These are phyloP conservation scores for Agrypnus murinus DNA, from an alignment of 2,888 invertebrate genomes.

Conservation along the genomic window DNA sequence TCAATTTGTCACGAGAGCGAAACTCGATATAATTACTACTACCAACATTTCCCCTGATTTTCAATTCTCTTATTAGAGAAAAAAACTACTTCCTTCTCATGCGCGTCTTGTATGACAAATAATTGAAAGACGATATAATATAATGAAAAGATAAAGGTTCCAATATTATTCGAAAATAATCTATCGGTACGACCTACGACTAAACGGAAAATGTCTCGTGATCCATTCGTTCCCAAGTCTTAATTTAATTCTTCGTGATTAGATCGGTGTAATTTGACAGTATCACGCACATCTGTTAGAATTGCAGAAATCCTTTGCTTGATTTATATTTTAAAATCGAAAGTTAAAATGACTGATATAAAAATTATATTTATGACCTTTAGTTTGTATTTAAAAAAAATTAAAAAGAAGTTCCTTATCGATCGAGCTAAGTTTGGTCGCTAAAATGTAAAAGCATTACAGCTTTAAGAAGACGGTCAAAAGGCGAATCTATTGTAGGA, in stretches of 20 bases:
- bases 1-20: background rate
- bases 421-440: too few relatives aligned
- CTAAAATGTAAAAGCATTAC: too few relatives aligned
- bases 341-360: too few relatives aligned
- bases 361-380: too few relatives aligned
- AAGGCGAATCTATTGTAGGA: too few relatives aligned
- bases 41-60: too few relatives aligned
- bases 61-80: too few relatives aligned
- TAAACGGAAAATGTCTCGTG: slow-evolving; percentile 40
- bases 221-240: slow-evolving; percentile 31
- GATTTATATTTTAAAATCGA: too few relatives aligned
- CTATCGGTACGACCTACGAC: slow-evolving; percentile 30
- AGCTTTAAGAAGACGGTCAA: too few relatives aligned
- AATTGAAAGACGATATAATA: slow-evolving; percentile 33
- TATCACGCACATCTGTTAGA: slow-evolving; percentile 37
- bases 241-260: slow-evolving; percentile 48
- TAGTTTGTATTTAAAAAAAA: too few relatives aligned
- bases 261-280: slow-evolving; percentile 44
- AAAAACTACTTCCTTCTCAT: background rate
- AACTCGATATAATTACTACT: background rate
- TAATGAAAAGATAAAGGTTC: slow-evolving; percentile 31
- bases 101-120: background rate
- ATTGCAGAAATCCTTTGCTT: background rate
- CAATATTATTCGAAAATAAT: slow-evolving; percentile 45
- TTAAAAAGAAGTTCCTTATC: too few relatives aligned